Conservation (phyloP, 2,797 vertebrate species). For the Poeciliopsis turneri region DNA sequence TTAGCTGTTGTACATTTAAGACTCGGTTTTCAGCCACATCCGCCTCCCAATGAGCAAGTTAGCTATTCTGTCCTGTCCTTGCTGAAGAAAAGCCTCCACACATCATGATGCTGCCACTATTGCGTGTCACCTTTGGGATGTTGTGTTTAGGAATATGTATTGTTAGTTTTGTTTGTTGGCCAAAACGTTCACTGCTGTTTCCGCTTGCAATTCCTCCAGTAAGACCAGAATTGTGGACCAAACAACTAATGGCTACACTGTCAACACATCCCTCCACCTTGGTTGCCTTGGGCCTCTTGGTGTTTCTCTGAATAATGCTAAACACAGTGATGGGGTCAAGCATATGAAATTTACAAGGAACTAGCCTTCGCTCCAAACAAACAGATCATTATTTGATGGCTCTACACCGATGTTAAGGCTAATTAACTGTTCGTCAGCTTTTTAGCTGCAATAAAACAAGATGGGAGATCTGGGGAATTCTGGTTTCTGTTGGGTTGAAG, state of each 20-base stretch:
- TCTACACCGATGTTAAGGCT: background rate
- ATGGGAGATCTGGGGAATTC: background rate
- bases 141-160: background rate
- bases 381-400: background rate
- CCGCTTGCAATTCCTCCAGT: background rate
- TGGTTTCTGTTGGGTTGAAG: background rate
- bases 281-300: background rate
- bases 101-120: background rate
- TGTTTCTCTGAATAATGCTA: background rate
- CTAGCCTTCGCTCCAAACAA: background rate
- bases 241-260: background rate
- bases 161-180: background rate
- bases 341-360: background rate
- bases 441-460: background rate
- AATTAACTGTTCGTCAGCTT: background rate
- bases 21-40: background rate
- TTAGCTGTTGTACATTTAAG: background rate
- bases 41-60: background rate
- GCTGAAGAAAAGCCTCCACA: background rate
- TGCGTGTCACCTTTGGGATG: background rate
- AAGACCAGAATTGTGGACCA: background rate
- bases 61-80: background rate
- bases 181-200: background rate
- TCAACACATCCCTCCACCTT: background rate
- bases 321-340: background rate